Conservation (phyloP, 1,140 invertebrate species). For the Glossosoma conforme region DNA sequence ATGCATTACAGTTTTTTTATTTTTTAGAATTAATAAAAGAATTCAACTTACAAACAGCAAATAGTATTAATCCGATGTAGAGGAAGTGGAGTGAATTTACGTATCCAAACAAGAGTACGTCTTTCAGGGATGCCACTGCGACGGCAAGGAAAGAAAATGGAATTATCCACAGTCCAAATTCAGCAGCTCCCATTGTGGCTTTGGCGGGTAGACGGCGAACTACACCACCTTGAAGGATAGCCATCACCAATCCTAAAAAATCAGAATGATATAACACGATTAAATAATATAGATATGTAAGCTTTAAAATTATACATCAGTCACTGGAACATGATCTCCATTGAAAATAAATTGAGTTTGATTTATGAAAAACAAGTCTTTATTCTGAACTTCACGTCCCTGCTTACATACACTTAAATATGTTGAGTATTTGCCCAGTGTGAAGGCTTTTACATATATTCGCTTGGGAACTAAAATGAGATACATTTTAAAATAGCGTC, state of each 20-base stretch:
- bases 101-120: conserved; percentile 12
- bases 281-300: neutral
- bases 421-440: too few species aligned
- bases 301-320: neutral
- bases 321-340: neutral
- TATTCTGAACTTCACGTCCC: too few species aligned
- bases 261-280: too few species aligned
- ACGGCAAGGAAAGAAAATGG: conserved; percentile 86
- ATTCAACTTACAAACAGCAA: conserved; percentile 78
- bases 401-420: too few species aligned
- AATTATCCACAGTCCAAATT: conserved; percentile 77
- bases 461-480: too few species aligned
- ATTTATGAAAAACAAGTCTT: neutral
- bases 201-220: conserved; percentile 74
- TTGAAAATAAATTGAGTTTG: too few species aligned
- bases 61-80: conserved; percentile 73
- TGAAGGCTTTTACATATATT: too few species aligned
- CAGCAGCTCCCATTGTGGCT: conserved; percentile 68
- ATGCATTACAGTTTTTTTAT: conserved; percentile 3
- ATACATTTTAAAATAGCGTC: too few species aligned
- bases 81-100: conserved; percentile 15
- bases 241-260: conserved; percentile 72
- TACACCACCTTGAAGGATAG: conserved; percentile 85
- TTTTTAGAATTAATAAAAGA: conserved; percentile 10
- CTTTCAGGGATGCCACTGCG: conserved; percentile 58